Evolutionary conservation across 2,797 vertebrate genomes (phyloP).

Genomic region (Trachurus trachurus): DNA sequence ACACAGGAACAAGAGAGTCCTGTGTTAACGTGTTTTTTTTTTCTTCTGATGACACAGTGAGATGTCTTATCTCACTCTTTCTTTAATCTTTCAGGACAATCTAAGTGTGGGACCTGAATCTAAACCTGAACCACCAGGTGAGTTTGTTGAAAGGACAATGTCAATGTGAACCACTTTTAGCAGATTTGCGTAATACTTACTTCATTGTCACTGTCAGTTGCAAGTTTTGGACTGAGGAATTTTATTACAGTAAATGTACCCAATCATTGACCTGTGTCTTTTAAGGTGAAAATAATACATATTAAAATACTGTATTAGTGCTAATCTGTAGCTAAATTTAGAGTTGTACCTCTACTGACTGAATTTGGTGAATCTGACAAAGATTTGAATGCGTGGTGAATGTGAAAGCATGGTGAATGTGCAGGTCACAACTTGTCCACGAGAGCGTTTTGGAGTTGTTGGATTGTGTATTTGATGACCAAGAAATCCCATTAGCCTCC

Average conservation of each 20-base stretch:
- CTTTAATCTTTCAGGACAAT: slow-evolving; percentile 78
- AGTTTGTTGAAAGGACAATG: slow-evolving; percentile 23
- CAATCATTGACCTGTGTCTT: background rate
- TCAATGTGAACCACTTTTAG: background rate
- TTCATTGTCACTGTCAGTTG: background rate
- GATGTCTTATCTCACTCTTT: background rate
- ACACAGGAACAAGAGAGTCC: background rate
- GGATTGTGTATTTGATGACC: too few species aligned
- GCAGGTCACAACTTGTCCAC: too few species aligned
- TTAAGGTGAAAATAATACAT: background rate
- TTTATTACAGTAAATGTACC: background rate
- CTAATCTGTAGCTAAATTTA: background rate
- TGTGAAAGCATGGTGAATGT: too few species aligned
- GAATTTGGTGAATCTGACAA: background rate
- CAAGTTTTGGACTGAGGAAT: background rate
- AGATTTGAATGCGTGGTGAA: too few species aligned
- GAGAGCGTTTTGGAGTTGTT: too few species aligned
- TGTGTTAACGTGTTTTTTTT: background rate
- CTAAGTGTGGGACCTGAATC: slow-evolving; percentile 74
- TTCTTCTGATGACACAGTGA: background rate
- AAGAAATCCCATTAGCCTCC: too few species aligned
- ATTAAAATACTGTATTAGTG: background rate
- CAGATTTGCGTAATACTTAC: background rate
- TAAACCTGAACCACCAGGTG: slow-evolving; percentile 78
- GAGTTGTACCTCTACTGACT: background rate